A percentile compares a stretch with the other conserved stretches of the same genome.
Conservation (phyloP, 2,797 vertebrate genomes). For the Petrocephalus sullivani region DNA sequence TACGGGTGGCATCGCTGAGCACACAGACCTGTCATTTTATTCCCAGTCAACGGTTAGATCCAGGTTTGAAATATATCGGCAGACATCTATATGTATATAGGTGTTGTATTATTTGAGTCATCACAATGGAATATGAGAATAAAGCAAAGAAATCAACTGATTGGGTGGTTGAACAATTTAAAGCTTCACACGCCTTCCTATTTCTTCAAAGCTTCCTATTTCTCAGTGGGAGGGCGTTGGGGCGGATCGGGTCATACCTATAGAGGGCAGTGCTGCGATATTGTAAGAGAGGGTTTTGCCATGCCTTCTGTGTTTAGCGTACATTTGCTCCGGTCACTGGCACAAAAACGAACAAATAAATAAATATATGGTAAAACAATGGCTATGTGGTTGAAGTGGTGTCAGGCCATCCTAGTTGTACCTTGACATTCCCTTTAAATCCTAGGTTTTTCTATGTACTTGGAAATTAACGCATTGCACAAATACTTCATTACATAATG, state of each 20-base stretch:
- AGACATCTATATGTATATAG: not conserved
- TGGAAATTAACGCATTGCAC: constrained; percentile 48
- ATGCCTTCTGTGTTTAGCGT: not conserved
- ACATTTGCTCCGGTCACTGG: not conserved
- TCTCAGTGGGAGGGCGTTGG: not conserved
- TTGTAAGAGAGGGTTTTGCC: constrained; percentile 25
- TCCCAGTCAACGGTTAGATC: constrained; percentile 2
- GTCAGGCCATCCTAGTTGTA: not conserved
- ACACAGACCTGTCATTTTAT: constrained; percentile 23
- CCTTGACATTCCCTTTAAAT: not conserved
- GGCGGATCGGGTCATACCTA: constrained; percentile 40
- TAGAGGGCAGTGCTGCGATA: constrained; percentile 67
- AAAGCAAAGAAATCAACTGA: not conserved
- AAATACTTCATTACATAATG: constrained; percentile 23
- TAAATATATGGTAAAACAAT: not conserved
- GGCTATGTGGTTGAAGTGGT: not conserved
- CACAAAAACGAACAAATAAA: not conserved
- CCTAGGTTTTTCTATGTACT: constrained; percentile 22
- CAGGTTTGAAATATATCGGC: not conserved
- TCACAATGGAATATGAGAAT: not conserved
- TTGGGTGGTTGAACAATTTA: not conserved
- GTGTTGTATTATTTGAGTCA: not conserved
- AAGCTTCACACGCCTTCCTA: not conserved
- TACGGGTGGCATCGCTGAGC: constrained; percentile 56
- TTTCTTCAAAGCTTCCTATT: not conserved